Evolutionary conservation across 2,797 vertebrate species (phyloP).

Genomic region (Setipinna tenuifilis): DNA sequence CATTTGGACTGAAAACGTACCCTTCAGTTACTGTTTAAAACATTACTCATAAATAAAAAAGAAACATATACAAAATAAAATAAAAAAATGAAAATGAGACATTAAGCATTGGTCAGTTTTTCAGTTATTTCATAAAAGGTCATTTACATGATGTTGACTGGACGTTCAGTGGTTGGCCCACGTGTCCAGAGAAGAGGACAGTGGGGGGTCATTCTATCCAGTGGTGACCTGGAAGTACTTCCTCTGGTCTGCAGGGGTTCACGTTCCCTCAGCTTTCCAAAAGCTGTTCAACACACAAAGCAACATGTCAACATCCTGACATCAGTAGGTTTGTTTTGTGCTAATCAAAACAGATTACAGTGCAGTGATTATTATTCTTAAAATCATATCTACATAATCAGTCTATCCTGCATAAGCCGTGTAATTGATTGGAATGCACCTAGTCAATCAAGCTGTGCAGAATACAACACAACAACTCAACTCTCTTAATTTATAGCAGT

Average conservation of each 20-base stretch:
- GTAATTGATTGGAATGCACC: background rate
- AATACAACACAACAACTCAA: background rate
- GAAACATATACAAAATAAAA: slow-evolving; percentile 53
- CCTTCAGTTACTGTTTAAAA: slow-evolving; percentile 53
- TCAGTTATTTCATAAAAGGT: slow-evolving; percentile 69
- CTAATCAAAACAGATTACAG: background rate
- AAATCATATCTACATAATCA: slow-evolving; percentile 7
- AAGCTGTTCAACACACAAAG: slow-evolving; percentile 73
- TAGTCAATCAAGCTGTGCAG: background rate
- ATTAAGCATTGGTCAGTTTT: slow-evolving; percentile 77
- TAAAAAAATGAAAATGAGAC: slow-evolving; percentile 64
- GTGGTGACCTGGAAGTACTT: slow-evolving; percentile 57
- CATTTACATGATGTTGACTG: slow-evolving; percentile 79
- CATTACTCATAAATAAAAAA: slow-evolving; percentile 59
- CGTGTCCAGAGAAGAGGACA: slow-evolving; percentile 66
- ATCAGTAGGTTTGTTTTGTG: background rate
- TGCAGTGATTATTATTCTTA: background rate
- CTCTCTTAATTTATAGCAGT: background rate
- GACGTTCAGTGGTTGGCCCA: slow-evolving; percentile 58
- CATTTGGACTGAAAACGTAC: slow-evolving; percentile 33
- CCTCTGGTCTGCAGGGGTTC: slow-evolving; percentile 61
- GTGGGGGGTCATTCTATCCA: slow-evolving; percentile 57
- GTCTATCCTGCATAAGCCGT: background rate
- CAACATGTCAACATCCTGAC: background rate
- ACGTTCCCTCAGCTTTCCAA: slow-evolving; percentile 90